Conservation (phyloP, 30 jellyfish, hydroid and myxozoan genomes). For the Chironex yamaguchii region DNA sequence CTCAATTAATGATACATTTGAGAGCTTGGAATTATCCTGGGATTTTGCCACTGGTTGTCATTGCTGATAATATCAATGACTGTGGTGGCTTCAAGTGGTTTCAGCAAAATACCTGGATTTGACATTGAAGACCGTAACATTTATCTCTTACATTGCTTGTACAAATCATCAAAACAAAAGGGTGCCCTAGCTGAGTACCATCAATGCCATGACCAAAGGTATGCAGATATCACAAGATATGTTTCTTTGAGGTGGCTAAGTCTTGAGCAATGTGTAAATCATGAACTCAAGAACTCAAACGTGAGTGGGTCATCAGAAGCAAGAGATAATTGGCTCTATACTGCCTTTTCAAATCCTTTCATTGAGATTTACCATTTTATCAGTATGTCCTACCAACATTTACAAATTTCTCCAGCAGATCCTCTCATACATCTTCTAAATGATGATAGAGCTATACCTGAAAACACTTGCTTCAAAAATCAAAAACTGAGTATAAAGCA, state of each 20-base stretch:
- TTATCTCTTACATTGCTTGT: slow-evolving; percentile 74
- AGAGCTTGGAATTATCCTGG: too few species aligned
- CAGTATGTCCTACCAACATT: slow-evolving; percentile 68
- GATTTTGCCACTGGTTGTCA: slow-evolving; percentile 61
- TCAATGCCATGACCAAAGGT: slow-evolving; percentile 65
- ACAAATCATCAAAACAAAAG: slow-evolving; percentile 58
- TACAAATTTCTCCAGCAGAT: slow-evolving; percentile 74
- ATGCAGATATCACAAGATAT: slow-evolving; percentile 48
- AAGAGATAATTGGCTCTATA: slow-evolving; percentile 42
- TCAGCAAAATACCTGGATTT: slow-evolving; percentile 33
- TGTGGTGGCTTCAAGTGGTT: slow-evolving; percentile 17
- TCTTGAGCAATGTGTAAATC: slow-evolving; percentile 58
- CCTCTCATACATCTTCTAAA: slow-evolving; percentile 64
- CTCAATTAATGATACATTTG: too few species aligned
- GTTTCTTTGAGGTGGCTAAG: slow-evolving; percentile 68
- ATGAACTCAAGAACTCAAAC: slow-evolving; percentile 66
- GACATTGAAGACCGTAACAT: slow-evolving; percentile 66
- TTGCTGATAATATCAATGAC: slow-evolving; percentile 56
- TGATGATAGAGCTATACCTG: slow-evolving; percentile 48
- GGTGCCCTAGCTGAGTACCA: slow-evolving; percentile 50
- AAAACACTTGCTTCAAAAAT: slow-evolving; percentile 47
- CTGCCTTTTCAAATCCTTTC: too few species aligned
- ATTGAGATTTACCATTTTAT: slow-evolving; percentile 51
- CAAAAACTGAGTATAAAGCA: slow-evolving; percentile 59
- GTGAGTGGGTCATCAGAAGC: slow-evolving; percentile 74